phyloP scores from a whole-genome alignment of 2,113 vertebrate species.

The Caracal caracal region DNA sequence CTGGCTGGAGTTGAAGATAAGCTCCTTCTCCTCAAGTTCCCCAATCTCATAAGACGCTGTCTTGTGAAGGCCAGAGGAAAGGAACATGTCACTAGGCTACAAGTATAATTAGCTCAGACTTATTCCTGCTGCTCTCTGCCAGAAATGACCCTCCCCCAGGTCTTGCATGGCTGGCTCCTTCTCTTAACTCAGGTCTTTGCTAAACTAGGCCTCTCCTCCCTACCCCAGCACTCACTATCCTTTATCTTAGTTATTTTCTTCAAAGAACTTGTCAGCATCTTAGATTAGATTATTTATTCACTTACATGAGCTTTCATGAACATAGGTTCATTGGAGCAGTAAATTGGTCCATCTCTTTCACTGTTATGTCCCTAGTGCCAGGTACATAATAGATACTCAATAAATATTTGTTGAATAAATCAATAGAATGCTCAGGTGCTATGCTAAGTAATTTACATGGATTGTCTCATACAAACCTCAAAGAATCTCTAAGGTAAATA shows the following conservation, averaged over 20 bases:
- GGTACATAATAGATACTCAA: background rate
- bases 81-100: background rate
- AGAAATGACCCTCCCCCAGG: background rate
- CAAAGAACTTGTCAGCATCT: background rate
- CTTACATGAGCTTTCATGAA: background rate
- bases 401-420: background rate
- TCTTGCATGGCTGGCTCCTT: background rate
- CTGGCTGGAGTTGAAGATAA: background rate
- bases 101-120: background rate
- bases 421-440: background rate
- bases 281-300: background rate
- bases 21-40: background rate
- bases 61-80: background rate
- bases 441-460: background rate
- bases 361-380: background rate
- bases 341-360: background rate
- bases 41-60: background rate
- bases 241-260: slow-evolving; percentile 22
- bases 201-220: background rate
- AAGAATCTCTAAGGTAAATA: background rate
- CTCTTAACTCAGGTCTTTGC: background rate
- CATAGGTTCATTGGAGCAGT: background rate
- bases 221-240: background rate
- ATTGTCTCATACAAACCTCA: background rate
- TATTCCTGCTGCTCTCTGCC: background rate